Evolutionary conservation across 2,888 invertebrate species (phyloP).

Genomic region (Opisthograptis luteolata): DNA sequence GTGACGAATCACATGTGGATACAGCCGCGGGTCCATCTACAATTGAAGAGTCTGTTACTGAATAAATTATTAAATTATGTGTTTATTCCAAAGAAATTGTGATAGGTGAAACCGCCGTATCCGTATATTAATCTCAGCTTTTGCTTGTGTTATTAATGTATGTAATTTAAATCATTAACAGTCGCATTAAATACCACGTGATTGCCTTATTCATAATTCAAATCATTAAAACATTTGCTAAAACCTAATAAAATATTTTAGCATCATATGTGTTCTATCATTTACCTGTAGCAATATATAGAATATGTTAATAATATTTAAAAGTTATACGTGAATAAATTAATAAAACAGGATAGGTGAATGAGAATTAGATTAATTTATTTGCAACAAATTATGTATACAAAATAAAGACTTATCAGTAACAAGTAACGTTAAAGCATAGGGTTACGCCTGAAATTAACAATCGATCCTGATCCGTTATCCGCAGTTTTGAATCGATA

Average conservation of each 20-base stretch:
- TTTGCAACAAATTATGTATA: no score
- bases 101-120: slow-evolving; percentile 72
- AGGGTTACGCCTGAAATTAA: no score
- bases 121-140: slow-evolving; percentile 77
- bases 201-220: slow-evolving; percentile 82
- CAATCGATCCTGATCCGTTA: no score
- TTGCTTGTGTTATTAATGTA: slow-evolving; percentile 73
- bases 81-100: slow-evolving; percentile 79
- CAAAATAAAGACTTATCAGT: no score
- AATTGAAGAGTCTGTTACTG: slow-evolving; percentile 46
- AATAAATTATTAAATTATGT: slow-evolving; percentile 49
- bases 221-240: slow-evolving; percentile 75
- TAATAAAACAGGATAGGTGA: no score
- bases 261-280: slow-evolving; percentile 55
- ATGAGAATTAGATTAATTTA: no score
- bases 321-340: no score
- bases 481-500: no score
- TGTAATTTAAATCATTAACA: slow-evolving; percentile 70
- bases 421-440: no score
- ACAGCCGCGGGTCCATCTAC: slow-evolving; percentile 41
- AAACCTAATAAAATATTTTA: slow-evolving; percentile 81
- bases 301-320: no score
- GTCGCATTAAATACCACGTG: slow-evolving; percentile 78
- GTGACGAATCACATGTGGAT: slow-evolving; percentile 45
- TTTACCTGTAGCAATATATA: slow-evolving; percentile 25